Base-by-base conservation (phyloP, 1,140 invertebrate species). In the Platyura marginata region DNA sequence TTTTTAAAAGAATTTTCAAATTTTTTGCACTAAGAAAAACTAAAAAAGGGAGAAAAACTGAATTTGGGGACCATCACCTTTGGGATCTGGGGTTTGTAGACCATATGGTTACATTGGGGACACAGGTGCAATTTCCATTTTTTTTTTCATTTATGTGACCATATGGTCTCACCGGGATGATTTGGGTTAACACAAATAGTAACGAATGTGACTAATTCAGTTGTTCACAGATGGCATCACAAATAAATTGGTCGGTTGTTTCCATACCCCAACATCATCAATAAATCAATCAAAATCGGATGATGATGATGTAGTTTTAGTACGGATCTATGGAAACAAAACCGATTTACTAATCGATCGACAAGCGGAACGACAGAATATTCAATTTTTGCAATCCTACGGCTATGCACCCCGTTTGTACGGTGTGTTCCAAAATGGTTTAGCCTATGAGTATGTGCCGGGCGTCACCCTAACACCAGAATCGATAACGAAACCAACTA, bases 171-270 rank as follows among this genome's bases (percentile, higher is more conserved):
- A n/a, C n/a, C n/a, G n/a, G n/a, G n/a, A n/a, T n/a, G n/a, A n/a
- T n/a, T n/a, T n/a, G n/a, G n/a, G n/a, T n/a, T n/a, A n/a, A n/a
- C n/a, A n/a, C n/a, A n/a, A n/a, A n/a, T 36, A 16, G 9, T 36
- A 36, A 36, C 9, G 15, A 11, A 11, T n/a, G 34, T 42, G 5
- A 10, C n/a, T 34, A 35, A 36, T 54, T 29, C 46, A 95, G 90
- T 60, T 80, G 50, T 95, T 95, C 63, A 94, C 86, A 42, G 85
- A 92, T 71, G 93, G 93, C 21, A 91, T 94, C 41, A 93, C 92
- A 39, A 97, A 97, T 67, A 88, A 85, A 62, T 70, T 97, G 45
- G 68, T 96, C 37, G 84, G 82, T 21, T 83, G 88, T 50, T 84
- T 69, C 45, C 47, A 63, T 21, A 44, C 49, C 56, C 54, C 50